Conservation (phyloP, 2,797 vertebrate genomes). For the Jordanella pulchra region DNA sequence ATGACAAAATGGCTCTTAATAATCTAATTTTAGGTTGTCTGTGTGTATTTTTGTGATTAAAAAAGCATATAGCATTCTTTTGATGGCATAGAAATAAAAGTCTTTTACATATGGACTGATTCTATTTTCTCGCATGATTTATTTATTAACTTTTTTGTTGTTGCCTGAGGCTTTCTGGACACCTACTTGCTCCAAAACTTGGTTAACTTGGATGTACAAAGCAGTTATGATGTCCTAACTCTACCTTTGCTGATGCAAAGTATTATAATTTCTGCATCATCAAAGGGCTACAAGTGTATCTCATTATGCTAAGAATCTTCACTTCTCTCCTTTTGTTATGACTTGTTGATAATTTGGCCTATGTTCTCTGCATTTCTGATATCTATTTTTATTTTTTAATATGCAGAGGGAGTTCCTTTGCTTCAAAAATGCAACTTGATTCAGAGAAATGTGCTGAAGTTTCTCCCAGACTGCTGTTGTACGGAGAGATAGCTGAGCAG, state of each 20-base stretch:
- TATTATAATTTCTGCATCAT: not conserved
- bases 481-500: not conserved
- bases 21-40: not conserved
- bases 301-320: not conserved
- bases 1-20: not conserved
- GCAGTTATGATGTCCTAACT: not conserved
- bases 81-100: not conserved
- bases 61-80: not conserved
- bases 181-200: not conserved
- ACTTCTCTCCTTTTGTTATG: not conserved
- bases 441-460: not conserved
- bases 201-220: not conserved
- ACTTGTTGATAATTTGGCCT: not conserved
- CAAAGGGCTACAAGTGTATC: not conserved
- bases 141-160: no score
- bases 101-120: not conserved
- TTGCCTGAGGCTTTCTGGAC: not conserved
- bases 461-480: not conserved
- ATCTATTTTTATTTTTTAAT: not conserved
- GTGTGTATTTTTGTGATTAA: not conserved
- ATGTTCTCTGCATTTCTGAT: not conserved
- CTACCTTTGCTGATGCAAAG: not conserved
- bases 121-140: not conserved
- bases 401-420: not conserved
- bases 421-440: not conserved